Evolutionary conservation across 2,113 vertebrate species (phyloP), one percentile per base, ranked within the genome.

Genomic region (Pogonocichla stellata): DNA sequence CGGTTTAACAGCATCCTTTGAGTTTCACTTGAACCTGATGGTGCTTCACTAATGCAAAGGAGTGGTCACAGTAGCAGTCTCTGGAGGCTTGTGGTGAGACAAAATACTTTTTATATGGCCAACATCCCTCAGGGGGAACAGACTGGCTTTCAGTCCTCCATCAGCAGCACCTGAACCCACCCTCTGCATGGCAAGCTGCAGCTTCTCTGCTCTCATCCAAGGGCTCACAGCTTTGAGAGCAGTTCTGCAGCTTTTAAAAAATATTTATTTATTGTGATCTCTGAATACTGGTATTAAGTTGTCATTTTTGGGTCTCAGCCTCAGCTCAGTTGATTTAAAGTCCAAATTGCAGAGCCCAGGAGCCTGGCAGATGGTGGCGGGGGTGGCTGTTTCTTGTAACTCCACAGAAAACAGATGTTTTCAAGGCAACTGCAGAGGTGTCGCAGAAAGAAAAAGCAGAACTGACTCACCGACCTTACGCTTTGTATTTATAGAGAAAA

Each of bases 81-180:
- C 3, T 10, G 40, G 43, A 54, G 28, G 19, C 2, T 2, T 2
- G 20, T 0, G 4, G 29, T 36, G 34, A 60, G 22, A 42, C 26
- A 19, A 6, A 48, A 20, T 6, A 3, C 2, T 28, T 38, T 58
- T 12, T 29, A 14, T 0, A 3, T 8, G 51, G 33, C 19, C 2
- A 15, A 1, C 17, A 31, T 65, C 3, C 57, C 22, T 45, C 12
- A 5, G 6, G 20, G 14, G 16, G 1, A 40, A 26, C 0, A 0
- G 48, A 7, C 1, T 5, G 53, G 15, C 36, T 36, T 36, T 36
- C 36, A 36, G 36, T 36, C 36, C 36, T 36, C 36, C 14, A 8
- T 2, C 29, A 42, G 53, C 43, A 64, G 53, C 58, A 8, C 33
- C 22, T 2, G 1, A 23, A 31, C 45, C 19, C 25, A 28, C 14